A percentile compares a stretch with the other conserved stretches of the same genome.
Conservation (phyloP, 1,140 invertebrate species). For the Lethrus apterus region DNA sequence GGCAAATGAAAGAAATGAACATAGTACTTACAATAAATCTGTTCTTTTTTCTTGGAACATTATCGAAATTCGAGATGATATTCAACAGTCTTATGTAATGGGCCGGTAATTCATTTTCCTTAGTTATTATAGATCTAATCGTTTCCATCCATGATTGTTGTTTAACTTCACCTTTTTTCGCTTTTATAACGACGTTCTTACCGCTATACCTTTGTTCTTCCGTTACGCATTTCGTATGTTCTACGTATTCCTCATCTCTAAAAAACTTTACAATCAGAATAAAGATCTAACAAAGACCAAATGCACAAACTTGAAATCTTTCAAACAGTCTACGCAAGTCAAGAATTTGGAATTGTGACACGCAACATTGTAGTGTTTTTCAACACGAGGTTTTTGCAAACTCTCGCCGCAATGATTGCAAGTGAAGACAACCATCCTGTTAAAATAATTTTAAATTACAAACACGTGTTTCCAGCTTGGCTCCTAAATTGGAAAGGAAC, state of each 20-base stretch:
- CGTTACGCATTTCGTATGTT: slow-evolving; percentile 84
- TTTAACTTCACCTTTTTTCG: slow-evolving; percentile 83
- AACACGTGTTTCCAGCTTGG: too few species aligned
- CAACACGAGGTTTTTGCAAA: slow-evolving; percentile 84
- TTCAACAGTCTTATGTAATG: slow-evolving; percentile 59
- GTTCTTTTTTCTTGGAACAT: slow-evolving; percentile 84
- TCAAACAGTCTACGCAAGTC: slow-evolving; percentile 85
- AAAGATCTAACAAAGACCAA: slow-evolving; percentile 14
- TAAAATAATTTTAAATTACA: background rate
- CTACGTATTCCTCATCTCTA: slow-evolving; percentile 71
- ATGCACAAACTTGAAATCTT: slow-evolving; percentile 69
- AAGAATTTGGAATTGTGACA: slow-evolving; percentile 49
- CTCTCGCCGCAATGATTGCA: slow-evolving; percentile 85
- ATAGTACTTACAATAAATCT: slow-evolving; percentile 62
- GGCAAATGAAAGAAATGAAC: slow-evolving; percentile 3
- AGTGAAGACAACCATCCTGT: slow-evolving; percentile 82
- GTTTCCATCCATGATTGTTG: slow-evolving; percentile 84
- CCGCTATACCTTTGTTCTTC: slow-evolving; percentile 88
- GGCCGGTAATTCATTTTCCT: slow-evolving; percentile 48
- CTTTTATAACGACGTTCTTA: slow-evolving; percentile 69
- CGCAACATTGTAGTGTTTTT: slow-evolving; percentile 73
- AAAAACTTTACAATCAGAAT: slow-evolving; percentile 20
- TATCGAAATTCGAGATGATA: slow-evolving; percentile 65
- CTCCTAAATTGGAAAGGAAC: background rate
- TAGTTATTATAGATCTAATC: slow-evolving; percentile 64